Percentiles rank a stretch among this genome's conserved stretches.
phyloP scores from a whole-genome alignment of 2,113 vertebrate species.

The Enhydra lutris region DNA sequence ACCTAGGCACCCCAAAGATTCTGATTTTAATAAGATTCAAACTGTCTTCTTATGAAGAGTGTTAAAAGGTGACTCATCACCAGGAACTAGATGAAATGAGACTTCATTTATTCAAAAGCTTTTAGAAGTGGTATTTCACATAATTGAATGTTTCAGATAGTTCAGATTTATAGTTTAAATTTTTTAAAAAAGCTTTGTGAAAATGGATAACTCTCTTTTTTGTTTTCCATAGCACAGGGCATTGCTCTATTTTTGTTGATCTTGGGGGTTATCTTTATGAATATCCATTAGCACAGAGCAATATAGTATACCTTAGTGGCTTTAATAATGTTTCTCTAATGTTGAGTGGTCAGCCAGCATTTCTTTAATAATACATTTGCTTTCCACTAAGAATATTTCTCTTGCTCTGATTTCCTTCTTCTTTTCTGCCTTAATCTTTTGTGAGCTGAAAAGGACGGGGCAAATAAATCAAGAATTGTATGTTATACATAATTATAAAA shows the following conservation, averaged over 20 bases:
- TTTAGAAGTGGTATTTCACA: not conserved
- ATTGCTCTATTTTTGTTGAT: not conserved
- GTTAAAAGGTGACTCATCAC: not conserved
- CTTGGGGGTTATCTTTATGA: not conserved
- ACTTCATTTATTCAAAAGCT: not conserved
- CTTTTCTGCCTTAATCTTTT: not conserved
- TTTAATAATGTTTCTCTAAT: not conserved
- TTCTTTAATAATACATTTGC: not conserved
- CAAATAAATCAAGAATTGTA: not conserved
- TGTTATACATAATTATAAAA: not conserved
- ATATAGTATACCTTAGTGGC: not conserved
- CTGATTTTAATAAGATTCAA: slow-evolving; percentile 8
- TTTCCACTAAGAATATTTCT: not conserved
- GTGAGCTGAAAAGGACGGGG: not conserved
- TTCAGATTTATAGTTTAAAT: not conserved
- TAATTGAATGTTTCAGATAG: not conserved
- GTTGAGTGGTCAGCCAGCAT: not conserved
- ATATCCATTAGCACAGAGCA: not conserved
- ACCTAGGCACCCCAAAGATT: slow-evolving; percentile 5
- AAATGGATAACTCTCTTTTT: not conserved
- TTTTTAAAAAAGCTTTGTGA: not conserved
- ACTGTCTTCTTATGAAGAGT: not conserved
- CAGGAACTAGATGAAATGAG: not conserved
- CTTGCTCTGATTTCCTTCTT: not conserved
- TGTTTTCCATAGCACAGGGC: not conserved